Evolutionary conservation across 1,140 invertebrate species (phyloP).

Genomic region (Drosophila carrolli): DNA sequence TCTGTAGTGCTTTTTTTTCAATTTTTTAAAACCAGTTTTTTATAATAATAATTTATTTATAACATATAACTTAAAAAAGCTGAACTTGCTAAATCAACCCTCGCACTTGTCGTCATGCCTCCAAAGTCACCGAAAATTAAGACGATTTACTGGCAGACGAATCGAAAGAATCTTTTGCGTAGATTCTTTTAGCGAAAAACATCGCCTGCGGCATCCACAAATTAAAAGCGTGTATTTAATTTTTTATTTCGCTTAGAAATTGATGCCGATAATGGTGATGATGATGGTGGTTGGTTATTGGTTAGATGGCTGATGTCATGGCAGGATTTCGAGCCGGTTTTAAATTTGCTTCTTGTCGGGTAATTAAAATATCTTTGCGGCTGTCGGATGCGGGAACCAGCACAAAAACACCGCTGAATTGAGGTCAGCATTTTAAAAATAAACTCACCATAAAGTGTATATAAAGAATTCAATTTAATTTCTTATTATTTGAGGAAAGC

Average conservation of each 20-base stretch:
- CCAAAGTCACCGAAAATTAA: slow-evolving; percentile 36
- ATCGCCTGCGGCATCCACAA: slow-evolving; percentile 12
- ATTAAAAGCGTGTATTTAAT: slow-evolving; percentile 38
- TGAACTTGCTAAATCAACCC: slow-evolving; percentile 4
- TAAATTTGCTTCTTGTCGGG: slow-evolving; percentile 16
- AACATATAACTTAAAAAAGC: background rate
- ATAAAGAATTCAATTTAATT: slow-evolving; percentile 3
- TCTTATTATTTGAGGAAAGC: slow-evolving; percentile 1
- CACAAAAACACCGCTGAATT: slow-evolving; percentile 19
- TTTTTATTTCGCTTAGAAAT: slow-evolving; percentile 43
- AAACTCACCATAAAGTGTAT: slow-evolving; percentile 3
- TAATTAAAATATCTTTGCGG: slow-evolving; percentile 45
- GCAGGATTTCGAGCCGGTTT: slow-evolving; percentile 65
- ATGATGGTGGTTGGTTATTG: slow-evolving; percentile 42
- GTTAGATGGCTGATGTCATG: slow-evolving; percentile 62
- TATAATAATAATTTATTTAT: no score
- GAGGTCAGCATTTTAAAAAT: slow-evolving; percentile 51
- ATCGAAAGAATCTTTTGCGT: slow-evolving; percentile 34
- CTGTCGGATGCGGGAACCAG: slow-evolving; percentile 22
- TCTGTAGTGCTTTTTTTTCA: no score
- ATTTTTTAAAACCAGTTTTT: no score
- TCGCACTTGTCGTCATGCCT: slow-evolving; percentile 25
- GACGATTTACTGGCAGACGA: slow-evolving; percentile 37
- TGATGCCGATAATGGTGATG: slow-evolving; percentile 60
- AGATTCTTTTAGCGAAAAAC: slow-evolving; percentile 9